phyloP scores from a whole-genome alignment of 2,888 invertebrate genomes.

The Lasius fuliginosus region DNA sequence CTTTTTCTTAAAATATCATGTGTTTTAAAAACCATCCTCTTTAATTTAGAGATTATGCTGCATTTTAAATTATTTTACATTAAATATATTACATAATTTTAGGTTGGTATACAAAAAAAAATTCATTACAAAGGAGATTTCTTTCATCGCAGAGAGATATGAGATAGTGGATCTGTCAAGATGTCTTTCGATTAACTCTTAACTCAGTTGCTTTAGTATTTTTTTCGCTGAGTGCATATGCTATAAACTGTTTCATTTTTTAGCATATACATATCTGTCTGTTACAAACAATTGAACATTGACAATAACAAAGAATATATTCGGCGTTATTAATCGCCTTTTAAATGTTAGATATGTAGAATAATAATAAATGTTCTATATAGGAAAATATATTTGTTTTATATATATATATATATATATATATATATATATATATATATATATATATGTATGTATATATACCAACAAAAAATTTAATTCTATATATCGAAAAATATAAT shows the following conservation, averaged over 20 bases:
- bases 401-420: not conserved
- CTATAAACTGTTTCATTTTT: not conserved
- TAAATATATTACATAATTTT: conserved; percentile 29
- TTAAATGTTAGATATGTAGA: not conserved
- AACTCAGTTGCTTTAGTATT: not conserved
- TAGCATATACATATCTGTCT: not conserved
- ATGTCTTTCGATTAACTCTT: conserved; percentile 15
- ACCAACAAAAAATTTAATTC: not conserved
- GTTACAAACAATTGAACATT: conserved; percentile 13
- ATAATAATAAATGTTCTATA: conserved; percentile 17
- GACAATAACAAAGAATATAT: not conserved
- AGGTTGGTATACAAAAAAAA: conserved; percentile 13
- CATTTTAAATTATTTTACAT: conserved; percentile 5
- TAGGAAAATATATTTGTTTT: conserved; percentile 21
- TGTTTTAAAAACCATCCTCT: not conserved
- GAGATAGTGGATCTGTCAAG: not conserved
- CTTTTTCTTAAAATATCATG: not conserved
- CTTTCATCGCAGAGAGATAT: not conserved
- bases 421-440: not conserved
- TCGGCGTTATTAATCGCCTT: not conserved
- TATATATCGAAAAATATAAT: conserved; percentile 8
- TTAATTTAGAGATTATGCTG: not conserved
- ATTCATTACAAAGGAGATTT: conserved; percentile 17
- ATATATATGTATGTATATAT: not conserved
- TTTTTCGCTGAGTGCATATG: not conserved